Evolutionary conservation across 2,888 invertebrate species (phyloP), one percentile per base, ranked within the genome.

Genomic region (Polydesmus complanatus): DNA sequence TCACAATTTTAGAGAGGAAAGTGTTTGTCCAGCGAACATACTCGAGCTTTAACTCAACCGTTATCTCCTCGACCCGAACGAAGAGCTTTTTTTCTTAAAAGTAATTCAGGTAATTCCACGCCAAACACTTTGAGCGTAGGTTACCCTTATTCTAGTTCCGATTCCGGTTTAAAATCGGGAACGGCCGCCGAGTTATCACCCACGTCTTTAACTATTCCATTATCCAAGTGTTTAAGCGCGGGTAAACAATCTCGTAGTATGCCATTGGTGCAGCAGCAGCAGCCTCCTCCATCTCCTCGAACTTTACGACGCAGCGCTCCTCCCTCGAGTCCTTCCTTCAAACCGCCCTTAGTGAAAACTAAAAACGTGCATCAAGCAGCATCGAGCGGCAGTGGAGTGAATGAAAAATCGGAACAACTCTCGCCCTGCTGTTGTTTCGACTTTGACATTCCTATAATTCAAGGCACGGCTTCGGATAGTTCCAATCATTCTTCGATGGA

Each of bases 311-410:
- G 87, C 11, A 70, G 83, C 60, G 68, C 1, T 56, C 68, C 59
- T 62, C n/a, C n/a, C n/a, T 68, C 27, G 64, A 68, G 68, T 14
- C 69, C 69, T 53, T 69, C 69, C 14, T 66, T 68, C 19, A 72
- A 88, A 73, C 90, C 89, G 62, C 89, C 88, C 8, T 78, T 91
- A 59, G 78, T 84, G 57, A 90, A 89, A 74, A 86, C 87, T 68
- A 80, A 87, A 56, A 68, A 70, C 54, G 61, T 68, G 19, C 52
- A 23, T 23, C 23, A 54, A 19, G 54, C 19, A 19, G n/a, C 27
- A 27, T 14, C n/a, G 19, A 26, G 22, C n/a, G 57, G 23, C 5
- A 25, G 48, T 5, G 49, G 23, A 21, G 22, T 49, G 11, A 23
- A n/a, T 22, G 47, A 3, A 14, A 47, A 48, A n/a, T 57, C 27